Evolutionary conservation across 2,888 invertebrate genomes (phyloP), one percentile per base, ranked within the genome.

Genomic region (Notocelia uddmanniana): DNA sequence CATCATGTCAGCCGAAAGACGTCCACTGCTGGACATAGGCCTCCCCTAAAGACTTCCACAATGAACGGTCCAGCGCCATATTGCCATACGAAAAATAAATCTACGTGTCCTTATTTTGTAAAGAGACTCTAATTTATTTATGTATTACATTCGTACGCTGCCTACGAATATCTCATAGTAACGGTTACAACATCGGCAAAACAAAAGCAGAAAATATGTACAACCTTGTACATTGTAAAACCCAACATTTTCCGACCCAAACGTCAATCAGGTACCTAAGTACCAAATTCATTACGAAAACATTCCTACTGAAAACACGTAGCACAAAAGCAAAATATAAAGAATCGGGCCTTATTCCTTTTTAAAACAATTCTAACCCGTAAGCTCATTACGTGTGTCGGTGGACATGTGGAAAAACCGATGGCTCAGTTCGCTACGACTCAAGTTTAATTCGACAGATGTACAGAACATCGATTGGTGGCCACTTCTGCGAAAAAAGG

Each of bases 381-480:
- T 50, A 63, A 69, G 57, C 63, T 64, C 50, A 69, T 69, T 69
- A 69, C 31, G 15, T n/a, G 13, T 41, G 41, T n/a, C 19, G 21
- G 21, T 21, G 21, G n/a, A 13, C 10, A 10, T n/a, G 59, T 41
- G 41, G 5, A 26, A 2, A 26, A 26, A 26, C 31, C 8, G 8
- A 31, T 9, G 8, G 8, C 31, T 31, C 8, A 31, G 31, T 31
- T 31, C 5, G 26, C 2, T 26, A n/a, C n/a, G n/a, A n/a, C n/a
- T n/a, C n/a, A n/a, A n/a, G n/a, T n/a, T n/a, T n/a, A n/a, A n/a
- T n/a, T n/a, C n/a, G n/a, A n/a, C n/a, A n/a, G n/a, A n/a, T n/a
- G n/a, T n/a, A n/a, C n/a, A n/a, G n/a, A n/a, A n/a, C n/a, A n/a
- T n/a, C n/a, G n/a, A n/a, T n/a, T n/a, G n/a, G n/a, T n/a, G n/a